Base-by-base conservation (phyloP, 2,888 invertebrate genomes). In the Amphipoea oculea region DNA sequence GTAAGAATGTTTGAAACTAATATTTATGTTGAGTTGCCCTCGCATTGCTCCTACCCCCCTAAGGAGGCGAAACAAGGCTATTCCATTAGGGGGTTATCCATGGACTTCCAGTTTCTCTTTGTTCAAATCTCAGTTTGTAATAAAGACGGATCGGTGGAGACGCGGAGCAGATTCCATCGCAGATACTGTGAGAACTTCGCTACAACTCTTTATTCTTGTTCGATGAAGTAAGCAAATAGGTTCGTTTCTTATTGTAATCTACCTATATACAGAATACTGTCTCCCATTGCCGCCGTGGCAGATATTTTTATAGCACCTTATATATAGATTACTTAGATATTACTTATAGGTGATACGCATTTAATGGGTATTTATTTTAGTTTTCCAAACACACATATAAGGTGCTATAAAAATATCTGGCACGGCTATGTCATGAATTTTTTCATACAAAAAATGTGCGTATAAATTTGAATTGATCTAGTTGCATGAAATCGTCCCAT, bases 31-130 rank as follows among this genome's bases (percentile, higher is more conserved):
- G 54, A 36, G 60, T 51, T 48, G 17, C 57, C 12, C 12, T 57
- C 62, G 17, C 14, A 2, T 5, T 20, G 1, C 62, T 60, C 29
- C 48, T n/a, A n/a, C 45, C 17, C 23, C 45, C 29, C 23, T 60
- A 12, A 42, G 17, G 66, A 57, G 76, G 36, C 29, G 36, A 51
- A 87, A 85, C 85, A 85, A 70, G 73, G 69, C 69, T 85, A 76
- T 85, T 85, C 88, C 88, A 85, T 87, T 87, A 87, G 45, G 57
- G 36, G 62, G 72, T 75, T 67, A 74, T 77, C 77, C 57, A 85
- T 77, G 36, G 72, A 84, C 69, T 76, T 73, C n/a, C 76, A 77
- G 81, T 45, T 29, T 29, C 83, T 48, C 40, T n/a, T 76, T 57
- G 83, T 48, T 77, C 40, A 76, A 72, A 79, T 72, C 85, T 73